Evolutionary conservation across 1,140 invertebrate genomes (phyloP).

Genomic region (Eciton burchellii): DNA sequence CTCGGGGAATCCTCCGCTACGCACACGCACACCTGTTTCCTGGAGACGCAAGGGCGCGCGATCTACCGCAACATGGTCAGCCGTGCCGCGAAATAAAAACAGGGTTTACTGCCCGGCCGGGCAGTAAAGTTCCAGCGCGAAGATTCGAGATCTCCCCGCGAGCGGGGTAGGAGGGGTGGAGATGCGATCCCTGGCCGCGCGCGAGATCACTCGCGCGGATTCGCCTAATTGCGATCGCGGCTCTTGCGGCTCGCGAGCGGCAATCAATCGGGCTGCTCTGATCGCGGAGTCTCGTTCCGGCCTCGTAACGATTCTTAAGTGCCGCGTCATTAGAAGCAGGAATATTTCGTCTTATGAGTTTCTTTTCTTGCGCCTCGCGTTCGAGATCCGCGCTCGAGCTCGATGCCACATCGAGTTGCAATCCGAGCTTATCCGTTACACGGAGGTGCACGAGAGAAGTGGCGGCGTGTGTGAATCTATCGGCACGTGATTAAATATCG

Average conservation of each 20-base stretch:
- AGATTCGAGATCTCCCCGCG: conserved; percentile 38
- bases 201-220: conserved; percentile 9
- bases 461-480: not conserved
- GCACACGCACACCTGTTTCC: conserved; percentile 39
- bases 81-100: conserved; percentile 50
- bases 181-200: conserved; percentile 18
- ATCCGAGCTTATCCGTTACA: no score
- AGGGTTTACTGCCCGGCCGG: conserved; percentile 26
- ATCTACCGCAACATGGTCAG: conserved; percentile 54
- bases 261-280: not conserved
- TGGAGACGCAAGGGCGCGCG: conserved; percentile 16
- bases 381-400: no score
- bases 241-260: not conserved
- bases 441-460: conserved; percentile 3
- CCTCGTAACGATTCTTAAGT: not conserved
- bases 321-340: not conserved
- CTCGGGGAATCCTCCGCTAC: conserved; percentile 39
- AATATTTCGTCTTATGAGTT: not conserved
- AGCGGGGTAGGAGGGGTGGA: conserved; percentile 16
- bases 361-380: not conserved
- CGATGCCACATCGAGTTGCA: no score
- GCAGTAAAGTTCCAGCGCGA: conserved; percentile 22
- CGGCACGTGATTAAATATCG: conserved; percentile 43
- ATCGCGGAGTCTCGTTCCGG: not conserved
- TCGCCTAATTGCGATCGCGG: conserved; percentile 30